Evolutionary conservation across 1,140 invertebrate genomes (phyloP).

Genomic region (Philotrypesis tridentata): DNA sequence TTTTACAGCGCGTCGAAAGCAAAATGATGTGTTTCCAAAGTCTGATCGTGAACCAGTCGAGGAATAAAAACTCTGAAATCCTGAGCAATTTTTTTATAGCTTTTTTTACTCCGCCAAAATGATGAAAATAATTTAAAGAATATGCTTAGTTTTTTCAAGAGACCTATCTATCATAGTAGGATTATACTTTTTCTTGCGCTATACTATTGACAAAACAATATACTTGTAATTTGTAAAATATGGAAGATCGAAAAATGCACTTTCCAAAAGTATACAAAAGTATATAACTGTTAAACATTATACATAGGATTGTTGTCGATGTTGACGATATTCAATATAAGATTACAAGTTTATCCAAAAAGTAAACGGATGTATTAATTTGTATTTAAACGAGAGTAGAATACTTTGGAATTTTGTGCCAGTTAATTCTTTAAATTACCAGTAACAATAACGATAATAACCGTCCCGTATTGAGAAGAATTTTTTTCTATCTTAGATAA

Average conservation of each 20-base stretch:
- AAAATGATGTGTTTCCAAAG: no score
- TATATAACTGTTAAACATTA: neutral
- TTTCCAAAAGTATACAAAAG: neutral
- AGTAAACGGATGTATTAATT: neutral
- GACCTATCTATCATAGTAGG: no score
- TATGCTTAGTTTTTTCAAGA: no score
- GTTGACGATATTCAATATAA: neutral
- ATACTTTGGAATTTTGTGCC: neutral
- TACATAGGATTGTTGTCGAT: neutral
- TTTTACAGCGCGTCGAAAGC: no score
- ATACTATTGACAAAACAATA: no score
- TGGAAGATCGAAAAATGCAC: neutral
- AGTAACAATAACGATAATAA: slow-evolving; percentile 41
- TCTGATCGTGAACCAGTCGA: no score
- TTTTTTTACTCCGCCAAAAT: no score
- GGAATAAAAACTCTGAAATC: no score
- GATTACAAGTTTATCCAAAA: neutral
- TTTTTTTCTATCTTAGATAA: slow-evolving; percentile 37
- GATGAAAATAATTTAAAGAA: no score
- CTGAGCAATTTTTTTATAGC: no score
- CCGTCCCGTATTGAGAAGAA: slow-evolving; percentile 50
- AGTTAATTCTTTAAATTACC: neutral
- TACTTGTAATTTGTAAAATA: neutral
- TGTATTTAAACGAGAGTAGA: no score
- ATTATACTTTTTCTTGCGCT: no score